Evolutionary conservation across 1,140 invertebrate genomes (phyloP), one percentile per base, ranked within the genome.

Genomic region (Zaprionus lachaisei): DNA sequence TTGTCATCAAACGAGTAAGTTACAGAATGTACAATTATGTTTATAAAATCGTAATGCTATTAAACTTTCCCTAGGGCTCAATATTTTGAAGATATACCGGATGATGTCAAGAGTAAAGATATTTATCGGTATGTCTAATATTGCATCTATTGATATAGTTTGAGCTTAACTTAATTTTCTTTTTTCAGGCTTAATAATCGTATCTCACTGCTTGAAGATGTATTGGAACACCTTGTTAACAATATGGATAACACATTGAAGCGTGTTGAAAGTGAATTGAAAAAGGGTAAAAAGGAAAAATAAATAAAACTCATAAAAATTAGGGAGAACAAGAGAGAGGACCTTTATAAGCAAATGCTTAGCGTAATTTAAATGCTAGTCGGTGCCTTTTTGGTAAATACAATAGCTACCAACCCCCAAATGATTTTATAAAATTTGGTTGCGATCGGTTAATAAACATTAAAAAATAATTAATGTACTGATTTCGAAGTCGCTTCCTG

Each of bases 241-340:
- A 83, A 91, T 28, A 85, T 92, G 79, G 91, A 92, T 74, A 57
- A 24, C 6, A 85, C 89, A 55, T 38, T 92, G 4, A 83, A 89
- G n/a, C 84, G 80, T 5, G 71, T 92, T 7, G 80, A 92, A 24
- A 71, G 14, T 14, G 84, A 81, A 37, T 26, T 24, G 7, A 47
- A 24, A 55, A 28, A 17, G 41, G 1, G 2, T 7, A 65, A 31
- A 6, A 34, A 34, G 31, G 31, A 34, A 3, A 11, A 0, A 31
- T 31, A 31, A 31, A 31, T 31, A 0, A 31, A 31, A 31, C 6
- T 9, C 28, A 34, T 7, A 28, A 28, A 6, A 7, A 6, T 4
- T 6, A 28, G 6, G 0, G 26, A 28, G 5, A 28, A 1, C 5
- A 31, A 26, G 70, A 70, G 41, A 69, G 20, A 14, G 5, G 6